Conservation (phyloP, 1,140 invertebrate genomes). For the Anastatus disparis region DNA sequence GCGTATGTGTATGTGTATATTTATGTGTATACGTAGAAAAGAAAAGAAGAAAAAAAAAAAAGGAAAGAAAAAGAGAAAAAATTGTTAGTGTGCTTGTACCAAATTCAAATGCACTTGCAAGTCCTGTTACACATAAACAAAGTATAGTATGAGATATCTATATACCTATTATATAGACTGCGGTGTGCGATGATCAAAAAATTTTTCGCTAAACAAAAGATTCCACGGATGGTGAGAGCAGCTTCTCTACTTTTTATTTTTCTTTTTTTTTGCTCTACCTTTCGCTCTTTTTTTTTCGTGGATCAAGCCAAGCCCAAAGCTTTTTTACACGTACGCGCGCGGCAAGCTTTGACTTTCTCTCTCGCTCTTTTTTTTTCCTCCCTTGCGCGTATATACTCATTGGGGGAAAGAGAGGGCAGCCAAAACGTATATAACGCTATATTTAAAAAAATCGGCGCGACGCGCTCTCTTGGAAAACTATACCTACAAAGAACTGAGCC, state of each 20-base stretch:
- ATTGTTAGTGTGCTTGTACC: slow-evolving; percentile 43
- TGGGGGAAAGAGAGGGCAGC: too few relatives aligned
- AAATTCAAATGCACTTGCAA: slow-evolving; percentile 53
- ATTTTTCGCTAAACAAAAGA: slow-evolving; percentile 69
- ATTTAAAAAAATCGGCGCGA: slow-evolving; percentile 67
- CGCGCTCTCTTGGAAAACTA: slow-evolving; percentile 66
- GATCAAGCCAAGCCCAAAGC: too few relatives aligned
- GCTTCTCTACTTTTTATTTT: slow-evolving; percentile 32
- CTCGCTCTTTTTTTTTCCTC: slow-evolving; percentile 42
- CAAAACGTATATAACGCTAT: slow-evolving; percentile 65
- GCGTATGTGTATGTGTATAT: not conserved
- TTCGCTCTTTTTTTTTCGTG: not conserved
- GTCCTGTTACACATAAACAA: slow-evolving; percentile 33
- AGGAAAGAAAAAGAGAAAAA: slow-evolving; percentile 43
- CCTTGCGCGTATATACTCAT: slow-evolving; percentile 41
- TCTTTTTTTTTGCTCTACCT: not conserved
- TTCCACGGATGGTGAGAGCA: slow-evolving; percentile 65
- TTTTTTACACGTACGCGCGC: not conserved
- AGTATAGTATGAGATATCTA: slow-evolving; percentile 38
- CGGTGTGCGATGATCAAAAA: slow-evolving; percentile 67
- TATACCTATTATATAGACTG: slow-evolving; percentile 61
- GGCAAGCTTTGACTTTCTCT: slow-evolving; percentile 61
- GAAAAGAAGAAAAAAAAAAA: slow-evolving; percentile 14
- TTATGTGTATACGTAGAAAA: too few relatives aligned
- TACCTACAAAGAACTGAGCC: slow-evolving; percentile 62